Evolutionary conservation across 2,888 invertebrate species (phyloP).

Genomic region (Elysia crispata): DNA sequence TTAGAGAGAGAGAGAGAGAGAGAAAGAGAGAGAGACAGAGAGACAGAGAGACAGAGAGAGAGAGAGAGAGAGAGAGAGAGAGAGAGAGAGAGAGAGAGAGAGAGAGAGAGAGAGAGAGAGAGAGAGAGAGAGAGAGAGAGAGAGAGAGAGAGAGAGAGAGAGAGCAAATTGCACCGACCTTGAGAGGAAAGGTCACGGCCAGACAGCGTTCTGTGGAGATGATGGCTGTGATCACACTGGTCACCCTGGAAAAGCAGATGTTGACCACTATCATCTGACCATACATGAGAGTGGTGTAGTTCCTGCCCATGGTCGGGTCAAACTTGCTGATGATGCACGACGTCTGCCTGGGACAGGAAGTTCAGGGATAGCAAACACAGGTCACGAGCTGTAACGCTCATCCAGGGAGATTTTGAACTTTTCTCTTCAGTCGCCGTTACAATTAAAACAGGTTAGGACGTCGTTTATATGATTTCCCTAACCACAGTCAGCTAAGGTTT

Average conservation of each 20-base stretch:
- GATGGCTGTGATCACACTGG: slow-evolving; percentile 6
- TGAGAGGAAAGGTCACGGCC: background rate
- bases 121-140: slow-evolving; percentile 10
- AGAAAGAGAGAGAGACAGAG: slow-evolving; percentile 30
- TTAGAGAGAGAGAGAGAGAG: slow-evolving; percentile 10
- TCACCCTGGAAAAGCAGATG: background rate
- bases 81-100: background rate
- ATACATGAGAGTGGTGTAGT: slow-evolving; percentile 24
- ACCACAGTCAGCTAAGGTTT: no score
- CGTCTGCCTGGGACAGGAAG: background rate
- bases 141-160: background rate
- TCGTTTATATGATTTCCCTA: no score
- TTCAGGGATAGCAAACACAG: no score
- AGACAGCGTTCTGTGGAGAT: slow-evolving; percentile 29
- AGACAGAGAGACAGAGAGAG: background rate
- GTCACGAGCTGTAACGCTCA: no score
- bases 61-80: background rate
- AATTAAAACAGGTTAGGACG: no score
- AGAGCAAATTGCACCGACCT: background rate
- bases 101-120: slow-evolving; percentile 1
- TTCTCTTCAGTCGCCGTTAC: no score
- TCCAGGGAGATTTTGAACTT: no score
- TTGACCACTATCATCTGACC: slow-evolving; percentile 22
- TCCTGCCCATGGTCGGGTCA: background rate
- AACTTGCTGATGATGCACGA: slow-evolving; percentile 21